Conservation (phyloP, 2,113 vertebrate genomes). For the Psammodynastes pulverulentus region DNA sequence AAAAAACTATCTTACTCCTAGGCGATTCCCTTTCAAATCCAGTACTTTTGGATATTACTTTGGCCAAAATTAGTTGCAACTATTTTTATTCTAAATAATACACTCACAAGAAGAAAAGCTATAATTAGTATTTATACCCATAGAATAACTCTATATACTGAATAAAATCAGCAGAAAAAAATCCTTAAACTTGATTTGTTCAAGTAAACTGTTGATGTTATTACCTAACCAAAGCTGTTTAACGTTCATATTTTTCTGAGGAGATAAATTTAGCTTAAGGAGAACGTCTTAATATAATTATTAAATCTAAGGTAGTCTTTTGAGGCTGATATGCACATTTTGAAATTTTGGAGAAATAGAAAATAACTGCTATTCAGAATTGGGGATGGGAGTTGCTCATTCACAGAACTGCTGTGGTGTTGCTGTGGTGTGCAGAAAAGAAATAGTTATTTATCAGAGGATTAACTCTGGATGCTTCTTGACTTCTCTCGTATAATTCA, state of each 20-base stretch:
- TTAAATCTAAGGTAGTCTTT: not conserved
- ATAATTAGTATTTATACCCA: not conserved
- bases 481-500: not conserved
- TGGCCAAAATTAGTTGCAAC: not conserved
- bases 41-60: not conserved
- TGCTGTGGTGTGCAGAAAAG: not conserved
- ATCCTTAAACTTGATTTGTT: not conserved
- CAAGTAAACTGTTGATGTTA: not conserved
- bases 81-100: not conserved
- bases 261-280: slow-evolving; percentile 7
- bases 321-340: not conserved
- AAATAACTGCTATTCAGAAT: not conserved
- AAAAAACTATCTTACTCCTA: not conserved
- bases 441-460: not conserved
- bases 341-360: not conserved
- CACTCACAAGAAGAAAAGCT: not conserved
- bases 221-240: not conserved
- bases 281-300: not conserved
- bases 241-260: not conserved
- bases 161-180: not conserved
- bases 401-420: too few species aligned
- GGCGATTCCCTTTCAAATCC: not conserved
- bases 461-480: not conserved
- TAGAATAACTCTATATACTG: not conserved
- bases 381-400: not conserved